Conservation (phyloP, 1,140 invertebrate species). For the Nymphalis io region DNA sequence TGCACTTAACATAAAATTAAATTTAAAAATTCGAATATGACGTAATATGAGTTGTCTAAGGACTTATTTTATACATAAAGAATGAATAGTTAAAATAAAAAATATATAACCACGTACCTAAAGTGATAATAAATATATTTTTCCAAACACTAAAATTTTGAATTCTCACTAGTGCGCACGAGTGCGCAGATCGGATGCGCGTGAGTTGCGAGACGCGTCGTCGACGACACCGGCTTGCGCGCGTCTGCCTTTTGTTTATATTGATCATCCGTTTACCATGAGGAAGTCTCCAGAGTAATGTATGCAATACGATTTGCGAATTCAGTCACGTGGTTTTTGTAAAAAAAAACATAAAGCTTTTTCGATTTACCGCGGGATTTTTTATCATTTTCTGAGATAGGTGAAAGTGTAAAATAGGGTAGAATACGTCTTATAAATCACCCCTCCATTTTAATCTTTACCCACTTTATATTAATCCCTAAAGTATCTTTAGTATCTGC, state of each 20-base stretch:
- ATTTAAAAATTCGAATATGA: too few species aligned
- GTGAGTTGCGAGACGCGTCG: constrained; percentile 15
- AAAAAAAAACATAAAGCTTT: too few species aligned
- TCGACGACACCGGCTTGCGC: constrained; percentile 16
- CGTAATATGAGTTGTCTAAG: too few species aligned
- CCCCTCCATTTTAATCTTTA: too few species aligned
- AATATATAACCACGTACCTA: constrained; percentile 11
- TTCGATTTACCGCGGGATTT: too few species aligned
- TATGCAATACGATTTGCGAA: background rate
- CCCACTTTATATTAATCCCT: too few species aligned
- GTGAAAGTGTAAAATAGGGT: too few species aligned
- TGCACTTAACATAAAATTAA: too few species aligned
- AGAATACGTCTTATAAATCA: too few species aligned
- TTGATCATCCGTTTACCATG: constrained; percentile 11
- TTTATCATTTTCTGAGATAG: too few species aligned
- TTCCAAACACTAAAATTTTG: constrained; percentile 12
- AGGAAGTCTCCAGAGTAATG: background rate
- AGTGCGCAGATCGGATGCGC: constrained; percentile 13
- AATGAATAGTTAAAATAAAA: background rate
- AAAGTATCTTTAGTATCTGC: too few species aligned
- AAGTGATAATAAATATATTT: background rate
- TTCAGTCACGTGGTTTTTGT: too few species aligned
- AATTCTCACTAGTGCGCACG: constrained; percentile 9
- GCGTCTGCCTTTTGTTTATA: constrained; percentile 26
- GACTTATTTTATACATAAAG: background rate